Evolutionary conservation across 2,888 invertebrate species (phyloP).

Genomic region (Conistra vaccinii): DNA sequence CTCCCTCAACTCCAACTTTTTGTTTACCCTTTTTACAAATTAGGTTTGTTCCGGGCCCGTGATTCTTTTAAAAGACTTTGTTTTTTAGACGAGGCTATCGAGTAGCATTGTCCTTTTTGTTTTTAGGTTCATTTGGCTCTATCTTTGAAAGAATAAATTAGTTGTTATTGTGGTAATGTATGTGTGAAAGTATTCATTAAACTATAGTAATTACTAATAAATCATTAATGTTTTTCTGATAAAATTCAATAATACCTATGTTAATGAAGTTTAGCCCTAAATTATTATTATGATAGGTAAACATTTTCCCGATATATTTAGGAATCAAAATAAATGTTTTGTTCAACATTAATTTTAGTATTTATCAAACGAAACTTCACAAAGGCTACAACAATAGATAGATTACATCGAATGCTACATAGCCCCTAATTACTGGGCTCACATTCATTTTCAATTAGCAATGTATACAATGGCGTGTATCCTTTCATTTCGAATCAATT

Average conservation of each 20-base stretch:
- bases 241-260: background rate
- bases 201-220: background rate
- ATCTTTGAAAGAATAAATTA: background rate
- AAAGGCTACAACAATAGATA: slow-evolving; percentile 45
- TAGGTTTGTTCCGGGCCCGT: slow-evolving; percentile 77
- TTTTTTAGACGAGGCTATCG: slow-evolving; percentile 53
- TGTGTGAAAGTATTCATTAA: background rate
- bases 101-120: slow-evolving; percentile 48
- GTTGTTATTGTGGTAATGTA: background rate
- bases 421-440: slow-evolving; percentile 58
- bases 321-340: slow-evolving; percentile 14
- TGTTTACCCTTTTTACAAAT: slow-evolving; percentile 84
- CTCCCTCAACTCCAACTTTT: slow-evolving; percentile 69
- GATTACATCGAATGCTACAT: slow-evolving; percentile 53
- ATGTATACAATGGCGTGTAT: slow-evolving; percentile 70
- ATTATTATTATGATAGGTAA: background rate
- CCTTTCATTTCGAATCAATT: slow-evolving; percentile 85
- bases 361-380: slow-evolving; percentile 15
- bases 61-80: slow-evolving; percentile 56
- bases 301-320: background rate
- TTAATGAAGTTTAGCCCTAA: too few relatives aligned
- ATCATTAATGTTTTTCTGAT: background rate
- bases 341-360: background rate
- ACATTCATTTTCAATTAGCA: slow-evolving; percentile 71
- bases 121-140: slow-evolving; percentile 22